Percentiles rank a stretch among this genome's conserved stretches.
phyloP scores from a whole-genome alignment of 2,797 vertebrate species.

The Hypotaenidia okinawae region DNA sequence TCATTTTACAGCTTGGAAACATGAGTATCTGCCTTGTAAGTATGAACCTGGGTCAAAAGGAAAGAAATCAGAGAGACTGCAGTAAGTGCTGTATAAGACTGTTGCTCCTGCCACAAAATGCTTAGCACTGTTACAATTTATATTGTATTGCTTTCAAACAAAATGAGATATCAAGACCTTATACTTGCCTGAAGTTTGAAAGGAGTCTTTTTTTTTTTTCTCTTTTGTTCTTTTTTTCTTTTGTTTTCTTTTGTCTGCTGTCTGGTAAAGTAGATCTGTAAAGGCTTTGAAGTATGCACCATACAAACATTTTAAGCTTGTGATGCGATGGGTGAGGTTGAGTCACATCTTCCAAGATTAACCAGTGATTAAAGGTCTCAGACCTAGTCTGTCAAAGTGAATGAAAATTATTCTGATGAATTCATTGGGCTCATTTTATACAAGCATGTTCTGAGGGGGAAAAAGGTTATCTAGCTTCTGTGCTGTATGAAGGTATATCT shows the following conservation, averaged over 20 bases:
- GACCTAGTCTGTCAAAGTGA: neutral
- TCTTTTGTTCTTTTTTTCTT: neutral
- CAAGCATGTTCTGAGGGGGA: fast-evolving
- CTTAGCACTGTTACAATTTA: neutral
- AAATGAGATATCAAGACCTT: neutral
- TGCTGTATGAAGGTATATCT: neutral
- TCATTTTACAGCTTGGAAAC: neutral
- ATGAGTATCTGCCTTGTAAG: neutral
- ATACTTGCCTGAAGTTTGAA: neutral
- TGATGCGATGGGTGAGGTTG: neutral
- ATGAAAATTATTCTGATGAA: neutral
- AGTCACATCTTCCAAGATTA: neutral
- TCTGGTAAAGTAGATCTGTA: neutral
- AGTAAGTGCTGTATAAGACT: neutral
- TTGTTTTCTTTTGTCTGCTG: neutral
- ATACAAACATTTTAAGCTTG: neutral
- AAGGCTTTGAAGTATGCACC: neutral
- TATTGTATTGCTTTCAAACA: neutral
- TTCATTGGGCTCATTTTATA: neutral
- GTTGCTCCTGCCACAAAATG: neutral
- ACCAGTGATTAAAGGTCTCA: neutral
- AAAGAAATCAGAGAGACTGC: neutral
- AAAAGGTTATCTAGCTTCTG: neutral
- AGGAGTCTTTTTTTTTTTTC: neutral
- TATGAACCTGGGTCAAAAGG: neutral